Conservation (phyloP, 30 jellyfish, hydroid and myxozoan genomes). For the Hydractinia symbiolongicarpus region DNA sequence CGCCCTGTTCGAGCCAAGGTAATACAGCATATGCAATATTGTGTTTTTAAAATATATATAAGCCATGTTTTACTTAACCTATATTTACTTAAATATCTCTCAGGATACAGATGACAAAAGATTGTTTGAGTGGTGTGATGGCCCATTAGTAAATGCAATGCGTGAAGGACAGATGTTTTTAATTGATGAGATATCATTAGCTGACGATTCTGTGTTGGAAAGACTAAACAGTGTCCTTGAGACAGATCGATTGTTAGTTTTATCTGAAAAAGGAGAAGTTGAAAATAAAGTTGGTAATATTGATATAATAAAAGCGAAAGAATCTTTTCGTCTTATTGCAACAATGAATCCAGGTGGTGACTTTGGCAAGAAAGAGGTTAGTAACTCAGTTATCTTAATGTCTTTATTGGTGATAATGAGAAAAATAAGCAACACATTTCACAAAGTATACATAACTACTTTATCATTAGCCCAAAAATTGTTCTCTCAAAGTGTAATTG, state of each 20-base stretch:
- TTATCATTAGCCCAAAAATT: not conserved
- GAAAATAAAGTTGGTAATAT: constrained; percentile 31
- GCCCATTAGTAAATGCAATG: constrained; percentile 89
- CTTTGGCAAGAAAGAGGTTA: constrained; percentile 94
- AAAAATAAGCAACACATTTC: not conserved
- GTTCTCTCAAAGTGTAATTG: not conserved
- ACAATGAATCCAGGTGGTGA: constrained; percentile 99
- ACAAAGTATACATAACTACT: not conserved
- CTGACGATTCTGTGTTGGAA: constrained; percentile 97
- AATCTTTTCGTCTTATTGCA: constrained; percentile 67
- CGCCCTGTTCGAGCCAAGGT: constrained; percentile 85
- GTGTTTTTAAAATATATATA: not conserved
- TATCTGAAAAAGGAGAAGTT: constrained; percentile 85
- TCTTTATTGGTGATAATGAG: not conserved
- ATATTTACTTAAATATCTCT: not conserved
- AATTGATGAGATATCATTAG: constrained; percentile 95
- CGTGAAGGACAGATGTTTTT: constrained; percentile 73
- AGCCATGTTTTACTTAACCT: not conserved
- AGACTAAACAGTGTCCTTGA: constrained; percentile 90
- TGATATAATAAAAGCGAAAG: constrained; percentile 61
- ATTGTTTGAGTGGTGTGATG: constrained; percentile 94
- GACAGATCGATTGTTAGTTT: constrained; percentile 61
- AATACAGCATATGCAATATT: not conserved
- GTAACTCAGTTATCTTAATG: not conserved
- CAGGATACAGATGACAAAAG: constrained; percentile 47